phyloP scores from a whole-genome alignment of 2,888 invertebrate species.

The Ernsta delagoae region DNA sequence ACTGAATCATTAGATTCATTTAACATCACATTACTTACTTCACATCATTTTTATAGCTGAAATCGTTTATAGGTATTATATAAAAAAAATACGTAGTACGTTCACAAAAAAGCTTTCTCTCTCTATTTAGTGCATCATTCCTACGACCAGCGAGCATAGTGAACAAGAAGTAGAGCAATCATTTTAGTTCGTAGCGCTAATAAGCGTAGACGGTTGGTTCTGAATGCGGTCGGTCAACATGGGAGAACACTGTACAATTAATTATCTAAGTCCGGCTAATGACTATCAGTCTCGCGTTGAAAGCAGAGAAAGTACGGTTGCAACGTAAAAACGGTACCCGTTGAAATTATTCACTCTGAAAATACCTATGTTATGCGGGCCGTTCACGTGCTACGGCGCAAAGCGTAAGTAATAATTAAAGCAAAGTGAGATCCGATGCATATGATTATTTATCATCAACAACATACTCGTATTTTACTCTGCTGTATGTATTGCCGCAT shows the following conservation, averaged over 20 bases:
- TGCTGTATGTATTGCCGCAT: too few relatives aligned
- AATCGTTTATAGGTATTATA: too few relatives aligned
- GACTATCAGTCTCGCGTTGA: conserved; percentile 54
- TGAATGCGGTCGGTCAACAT: conserved; percentile 32
- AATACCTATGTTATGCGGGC: conserved; percentile 32
- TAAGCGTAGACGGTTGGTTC: conserved; percentile 14
- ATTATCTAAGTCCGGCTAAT: conserved; percentile 58
- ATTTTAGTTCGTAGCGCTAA: conserved; percentile 10
- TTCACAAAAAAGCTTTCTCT: too few relatives aligned
- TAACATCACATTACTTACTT: too few relatives aligned
- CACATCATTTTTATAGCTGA: too few relatives aligned
- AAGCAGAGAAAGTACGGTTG: conserved; percentile 65
- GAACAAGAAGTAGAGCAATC: conserved; percentile 10
- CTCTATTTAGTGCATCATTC: not conserved
- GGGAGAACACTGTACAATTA: conserved; percentile 48
- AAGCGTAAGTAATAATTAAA: conserved; percentile 25
- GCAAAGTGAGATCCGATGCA: conserved; percentile 28
- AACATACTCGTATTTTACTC: not conserved
- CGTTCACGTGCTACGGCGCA: conserved; percentile 25
- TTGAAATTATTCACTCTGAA: conserved; percentile 35
- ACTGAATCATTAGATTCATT: too few relatives aligned
- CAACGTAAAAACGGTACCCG: conserved; percentile 41
- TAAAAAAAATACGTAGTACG: too few relatives aligned
- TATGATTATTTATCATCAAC: conserved; percentile 19
- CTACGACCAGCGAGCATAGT: not conserved